phyloP scores from a whole-genome alignment of 2,888 invertebrate species.

The Noctua comes region DNA sequence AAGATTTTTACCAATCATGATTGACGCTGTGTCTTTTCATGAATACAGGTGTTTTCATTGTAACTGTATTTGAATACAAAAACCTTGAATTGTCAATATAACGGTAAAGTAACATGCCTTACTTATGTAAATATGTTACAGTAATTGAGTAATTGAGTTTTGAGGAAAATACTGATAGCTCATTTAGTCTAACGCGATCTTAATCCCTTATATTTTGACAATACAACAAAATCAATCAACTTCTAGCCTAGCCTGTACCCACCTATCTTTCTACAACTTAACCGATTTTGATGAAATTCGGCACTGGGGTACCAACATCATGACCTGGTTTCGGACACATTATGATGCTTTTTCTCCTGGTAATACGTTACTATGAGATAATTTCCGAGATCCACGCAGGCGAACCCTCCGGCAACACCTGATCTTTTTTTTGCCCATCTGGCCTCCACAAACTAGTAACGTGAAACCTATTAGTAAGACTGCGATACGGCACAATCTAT shows the following conservation, averaged over 20 bases:
- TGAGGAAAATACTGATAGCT: not conserved
- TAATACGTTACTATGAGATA: not conserved
- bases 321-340: not conserved
- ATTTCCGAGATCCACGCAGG: not conserved
- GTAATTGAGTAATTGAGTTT: not conserved
- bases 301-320: not conserved
- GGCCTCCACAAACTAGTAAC: not conserved
- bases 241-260: not conserved
- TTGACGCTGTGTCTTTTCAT: not conserved
- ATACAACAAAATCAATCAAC: not conserved
- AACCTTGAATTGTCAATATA: not conserved
- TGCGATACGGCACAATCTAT: no score
- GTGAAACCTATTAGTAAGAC: not conserved
- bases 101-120: not conserved
- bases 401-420: not conserved
- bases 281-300: not conserved
- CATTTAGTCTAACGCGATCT: not conserved
- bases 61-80: not conserved
- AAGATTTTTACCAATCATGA: not conserved
- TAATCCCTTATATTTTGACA: not conserved
- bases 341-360: not conserved
- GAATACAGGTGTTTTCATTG: constrained; percentile 13
- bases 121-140: not conserved
- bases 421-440: not conserved
- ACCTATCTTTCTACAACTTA: not conserved